Base-by-base conservation (phyloP, 2,797 vertebrate species). In the Acipenser transmontanus region DNA sequence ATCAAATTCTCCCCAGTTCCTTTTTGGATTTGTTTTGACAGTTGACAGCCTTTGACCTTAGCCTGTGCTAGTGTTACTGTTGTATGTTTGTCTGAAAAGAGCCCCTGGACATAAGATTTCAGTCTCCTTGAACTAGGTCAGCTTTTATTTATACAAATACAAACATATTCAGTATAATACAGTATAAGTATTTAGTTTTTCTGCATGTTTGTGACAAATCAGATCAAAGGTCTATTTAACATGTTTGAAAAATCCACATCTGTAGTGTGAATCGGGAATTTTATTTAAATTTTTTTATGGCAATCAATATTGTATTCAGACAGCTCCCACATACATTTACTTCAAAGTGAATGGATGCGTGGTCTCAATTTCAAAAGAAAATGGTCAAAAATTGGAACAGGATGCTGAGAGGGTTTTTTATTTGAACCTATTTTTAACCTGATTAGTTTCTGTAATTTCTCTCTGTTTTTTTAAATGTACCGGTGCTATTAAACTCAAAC, bases 21-120 rank as follows among this genome's bases (percentile, higher is more conserved):
- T 61, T 79, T 82, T 69, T 73, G 66, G 78, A 69, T 82, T 70
- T 89, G 80, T 87, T 90, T 91, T 82, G 81, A 89, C 87, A 87
- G 80, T 84, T 88, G 86, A 78, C 74, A 75, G 83, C 84, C 80
- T 82, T 74, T 66, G 73, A 81, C 73, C 70, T 17, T 7, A 1
- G 68, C 69, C 74, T 70, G 72, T 81, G 34, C 79, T 80, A 86
- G 77, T 85, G 78, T 82, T 88, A 84, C 77, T 80, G 79, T 78
- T 88, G 77, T 47, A 17, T 49, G 50, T n/a, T 20, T 0, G 71
- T 69, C 70, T 13, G 70, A 75, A 82, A 82, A 79, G 74, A 78
- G 72, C 72, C 84, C 76, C 78, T 76, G 73, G 82, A 79, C 57
- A 0, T 71, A 76, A 65, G 71, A 73, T 75, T 68, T 76, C 70